These are phyloP conservation scores for Achlya flavicornis DNA, from an alignment of 2,888 invertebrate species.

Conservation along the genomic window DNA sequence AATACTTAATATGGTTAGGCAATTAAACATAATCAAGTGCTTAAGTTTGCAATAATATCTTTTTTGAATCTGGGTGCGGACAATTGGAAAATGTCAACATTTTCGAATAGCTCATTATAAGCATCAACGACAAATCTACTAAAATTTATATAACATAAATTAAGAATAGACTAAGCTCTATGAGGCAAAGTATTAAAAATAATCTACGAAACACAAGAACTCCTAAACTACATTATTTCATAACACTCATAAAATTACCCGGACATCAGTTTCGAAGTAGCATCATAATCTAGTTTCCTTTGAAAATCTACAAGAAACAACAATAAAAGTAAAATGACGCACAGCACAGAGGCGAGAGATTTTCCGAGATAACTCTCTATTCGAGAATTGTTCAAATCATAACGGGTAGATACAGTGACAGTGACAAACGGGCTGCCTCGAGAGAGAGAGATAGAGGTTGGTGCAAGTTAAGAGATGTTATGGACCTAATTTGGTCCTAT, in stretches of 20 bases:
- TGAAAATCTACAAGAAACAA: background rate
- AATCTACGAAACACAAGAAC: background rate
- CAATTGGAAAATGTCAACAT: too few relatives aligned
- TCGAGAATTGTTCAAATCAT: constrained; percentile 69
- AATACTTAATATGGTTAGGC: too few relatives aligned
- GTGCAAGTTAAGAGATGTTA: constrained; percentile 24
- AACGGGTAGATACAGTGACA: constrained; percentile 62
- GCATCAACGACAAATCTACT: too few relatives aligned
- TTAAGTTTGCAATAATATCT: too few relatives aligned
- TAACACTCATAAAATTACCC: background rate
- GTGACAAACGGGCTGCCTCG: constrained; percentile 62
- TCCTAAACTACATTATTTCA: background rate
- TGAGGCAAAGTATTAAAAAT: too few relatives aligned
- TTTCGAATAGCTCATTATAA: too few relatives aligned
- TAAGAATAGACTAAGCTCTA: too few relatives aligned
- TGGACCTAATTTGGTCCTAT: too few relatives aligned
- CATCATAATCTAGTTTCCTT: background rate
- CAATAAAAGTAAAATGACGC: constrained; percentile 17
- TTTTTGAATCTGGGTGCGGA: too few relatives aligned
- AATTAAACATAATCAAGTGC: too few relatives aligned
- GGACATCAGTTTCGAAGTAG: background rate
- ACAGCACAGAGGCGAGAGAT: constrained; percentile 37
- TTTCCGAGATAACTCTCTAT: constrained; percentile 58
- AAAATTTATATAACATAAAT: too few relatives aligned
- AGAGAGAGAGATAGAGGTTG: constrained; percentile 35